Evolutionary conservation across 1,140 invertebrate species (phyloP).

Genomic region (Drosophila carrolli): DNA sequence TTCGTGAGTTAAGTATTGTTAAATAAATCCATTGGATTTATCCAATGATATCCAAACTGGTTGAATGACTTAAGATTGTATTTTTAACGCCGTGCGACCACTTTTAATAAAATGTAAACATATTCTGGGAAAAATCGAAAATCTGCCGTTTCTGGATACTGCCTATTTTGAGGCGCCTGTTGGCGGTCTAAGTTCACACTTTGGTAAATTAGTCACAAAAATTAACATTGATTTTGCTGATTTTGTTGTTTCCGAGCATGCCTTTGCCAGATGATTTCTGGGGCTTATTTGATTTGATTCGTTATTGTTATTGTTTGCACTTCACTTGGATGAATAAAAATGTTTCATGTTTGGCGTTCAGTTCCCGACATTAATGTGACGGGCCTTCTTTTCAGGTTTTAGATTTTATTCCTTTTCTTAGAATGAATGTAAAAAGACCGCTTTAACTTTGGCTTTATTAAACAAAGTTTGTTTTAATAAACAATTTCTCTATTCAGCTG

Average conservation of each 20-base stretch:
- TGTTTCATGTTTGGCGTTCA: slow-evolving; percentile 1
- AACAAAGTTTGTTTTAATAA: neutral
- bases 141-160: neutral
- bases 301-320: slow-evolving; percentile 33
- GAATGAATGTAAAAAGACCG: neutral
- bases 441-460: neutral
- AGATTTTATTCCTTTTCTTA: neutral
- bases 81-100: too few relatives aligned
- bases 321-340: slow-evolving; percentile 13
- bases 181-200: neutral
- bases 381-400: slow-evolving; percentile 17
- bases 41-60: too few relatives aligned
- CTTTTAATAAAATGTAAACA: neutral
- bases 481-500: neutral
- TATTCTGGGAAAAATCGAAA: neutral
- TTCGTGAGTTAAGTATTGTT: too few relatives aligned
- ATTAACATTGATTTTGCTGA: slow-evolving; percentile 22
- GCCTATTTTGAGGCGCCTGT: neutral
- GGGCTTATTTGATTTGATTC: neutral
- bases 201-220: slow-evolving; percentile 40
- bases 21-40: neutral
- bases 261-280: slow-evolving; percentile 26
- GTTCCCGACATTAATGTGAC: neutral
- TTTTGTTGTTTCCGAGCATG: slow-evolving; percentile 27
- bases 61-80: too few relatives aligned